Conservation (phyloP, 92 coral and sea anemone genomes). For the Umimayanthus kanabou region DNA sequence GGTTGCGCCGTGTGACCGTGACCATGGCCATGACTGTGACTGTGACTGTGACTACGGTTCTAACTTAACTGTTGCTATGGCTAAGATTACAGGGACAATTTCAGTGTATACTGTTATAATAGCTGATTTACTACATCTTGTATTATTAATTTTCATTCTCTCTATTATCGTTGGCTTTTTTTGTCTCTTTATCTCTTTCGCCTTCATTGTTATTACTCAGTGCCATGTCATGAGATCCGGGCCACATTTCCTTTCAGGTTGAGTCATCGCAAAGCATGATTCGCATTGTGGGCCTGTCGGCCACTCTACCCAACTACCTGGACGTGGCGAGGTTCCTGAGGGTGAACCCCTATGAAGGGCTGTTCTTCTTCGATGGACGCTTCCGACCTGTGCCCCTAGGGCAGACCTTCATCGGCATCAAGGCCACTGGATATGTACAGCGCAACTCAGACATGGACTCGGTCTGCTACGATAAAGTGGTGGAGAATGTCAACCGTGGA, state of each 20-base stretch:
- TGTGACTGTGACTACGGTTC: too few species aligned
- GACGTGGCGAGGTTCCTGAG: slow-evolving; percentile 92
- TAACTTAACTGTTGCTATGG: too few species aligned
- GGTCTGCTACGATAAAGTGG: slow-evolving; percentile 90
- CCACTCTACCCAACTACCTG: slow-evolving; percentile 93
- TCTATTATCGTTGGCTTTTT: too few species aligned
- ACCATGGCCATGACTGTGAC: too few species aligned
- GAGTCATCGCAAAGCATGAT: slow-evolving; percentile 96
- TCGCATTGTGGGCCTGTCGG: slow-evolving; percentile 95
- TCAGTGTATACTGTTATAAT: too few species aligned
- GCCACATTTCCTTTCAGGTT: slow-evolving; percentile 73
- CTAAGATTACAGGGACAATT: too few species aligned
- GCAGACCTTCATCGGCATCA: slow-evolving; percentile 94
- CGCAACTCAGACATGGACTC: slow-evolving; percentile 92
- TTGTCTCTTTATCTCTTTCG: too few species aligned
- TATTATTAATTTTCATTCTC: too few species aligned
- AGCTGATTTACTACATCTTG: too few species aligned
- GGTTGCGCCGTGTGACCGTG: too few species aligned
- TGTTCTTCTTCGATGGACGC: slow-evolving; percentile 94
- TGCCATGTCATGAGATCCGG: too few species aligned
- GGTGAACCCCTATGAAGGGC: slow-evolving; percentile 87
- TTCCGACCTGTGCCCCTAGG: slow-evolving; percentile 94
- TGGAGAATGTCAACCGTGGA: slow-evolving; percentile 87
- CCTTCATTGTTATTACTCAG: too few species aligned
- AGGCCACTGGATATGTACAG: slow-evolving; percentile 74